Conservation (phyloP, 1,140 invertebrate species). For the Plodia interpunctella region DNA sequence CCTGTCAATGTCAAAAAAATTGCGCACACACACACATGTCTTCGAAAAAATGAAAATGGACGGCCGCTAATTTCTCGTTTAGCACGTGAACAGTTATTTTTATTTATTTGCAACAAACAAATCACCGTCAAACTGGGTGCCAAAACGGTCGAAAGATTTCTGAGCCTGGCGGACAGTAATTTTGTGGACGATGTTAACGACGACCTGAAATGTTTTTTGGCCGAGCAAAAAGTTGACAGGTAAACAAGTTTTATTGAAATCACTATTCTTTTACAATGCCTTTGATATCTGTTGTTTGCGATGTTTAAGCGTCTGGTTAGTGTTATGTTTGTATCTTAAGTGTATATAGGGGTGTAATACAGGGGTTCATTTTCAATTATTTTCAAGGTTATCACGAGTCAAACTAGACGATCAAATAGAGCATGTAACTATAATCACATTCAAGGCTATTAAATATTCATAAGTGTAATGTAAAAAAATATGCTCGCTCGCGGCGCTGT, state of each 20-base stretch:
- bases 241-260: conserved; percentile 54
- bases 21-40: conserved; percentile 12
- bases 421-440: conserved; percentile 47
- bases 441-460: conserved; percentile 46
- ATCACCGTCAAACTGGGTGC: conserved; percentile 72
- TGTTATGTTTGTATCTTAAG: not conserved
- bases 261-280: not conserved
- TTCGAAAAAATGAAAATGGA: conserved; percentile 65
- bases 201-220: conserved; percentile 71
- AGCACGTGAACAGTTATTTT: conserved; percentile 53
- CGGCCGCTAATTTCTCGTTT: conserved; percentile 53
- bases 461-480: conserved; percentile 24
- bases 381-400: conserved; percentile 64
- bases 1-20: conserved; percentile 13
- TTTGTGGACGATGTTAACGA: conserved; percentile 74
- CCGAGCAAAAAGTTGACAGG: conserved; percentile 69
- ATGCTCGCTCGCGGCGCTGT: conserved; percentile 11
- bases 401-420: conserved; percentile 37
- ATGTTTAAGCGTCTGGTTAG: conserved; percentile 10
- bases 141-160: conserved; percentile 70
- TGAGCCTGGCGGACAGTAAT: conserved; percentile 66
- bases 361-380: conserved; percentile 16
- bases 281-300: not conserved
- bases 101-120: conserved; percentile 44
- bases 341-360: conserved; percentile 12